phyloP scores from a whole-genome alignment of 2,888 invertebrate species.

The Hyppa rectilinea region DNA sequence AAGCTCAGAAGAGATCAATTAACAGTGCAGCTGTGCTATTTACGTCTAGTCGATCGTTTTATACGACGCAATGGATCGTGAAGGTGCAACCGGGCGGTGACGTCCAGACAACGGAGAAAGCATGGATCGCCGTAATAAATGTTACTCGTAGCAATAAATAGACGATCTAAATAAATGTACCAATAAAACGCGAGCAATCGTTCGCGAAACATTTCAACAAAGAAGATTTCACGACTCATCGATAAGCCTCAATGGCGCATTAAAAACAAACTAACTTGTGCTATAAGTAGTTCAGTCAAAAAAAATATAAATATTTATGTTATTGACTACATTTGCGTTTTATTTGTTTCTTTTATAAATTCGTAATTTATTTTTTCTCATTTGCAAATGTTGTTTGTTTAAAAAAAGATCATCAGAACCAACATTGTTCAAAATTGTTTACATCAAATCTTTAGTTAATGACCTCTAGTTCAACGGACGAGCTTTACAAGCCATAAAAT shows the following conservation, averaged over 20 bases:
- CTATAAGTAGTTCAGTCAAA: not conserved
- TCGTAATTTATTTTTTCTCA: slow-evolving; percentile 17
- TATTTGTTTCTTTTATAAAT: slow-evolving; percentile 31
- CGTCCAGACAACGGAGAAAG: slow-evolving; percentile 74
- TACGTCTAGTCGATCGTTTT: slow-evolving; percentile 63
- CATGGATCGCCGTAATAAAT: slow-evolving; percentile 76
- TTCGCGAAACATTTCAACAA: slow-evolving; percentile 37
- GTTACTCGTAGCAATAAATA: slow-evolving; percentile 69
- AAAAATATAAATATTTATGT: slow-evolving; percentile 29
- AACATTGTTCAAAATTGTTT: not conserved
- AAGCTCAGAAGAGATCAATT: slow-evolving; percentile 60
- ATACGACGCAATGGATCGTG: slow-evolving; percentile 58
- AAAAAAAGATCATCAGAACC: not conserved
- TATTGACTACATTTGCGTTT: slow-evolving; percentile 26
- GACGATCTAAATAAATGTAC: slow-evolving; percentile 55
- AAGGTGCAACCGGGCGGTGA: slow-evolving; percentile 65
- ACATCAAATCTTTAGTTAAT: slow-evolving; percentile 14
- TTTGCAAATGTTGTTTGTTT: slow-evolving; percentile 28
- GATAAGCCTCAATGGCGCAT: slow-evolving; percentile 13
- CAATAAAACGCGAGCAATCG: slow-evolving; percentile 19
- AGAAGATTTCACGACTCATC: slow-evolving; percentile 22
- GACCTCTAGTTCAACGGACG: slow-evolving; percentile 29
- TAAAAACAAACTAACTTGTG: slow-evolving; percentile 23
- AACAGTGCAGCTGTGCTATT: slow-evolving; percentile 71
- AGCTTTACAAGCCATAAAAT: slow-evolving; percentile 52